These are phyloP conservation scores for Tenrec ecaudatus DNA, from an alignment of 2,113 vertebrate genomes.

Conservation along the genomic window DNA sequence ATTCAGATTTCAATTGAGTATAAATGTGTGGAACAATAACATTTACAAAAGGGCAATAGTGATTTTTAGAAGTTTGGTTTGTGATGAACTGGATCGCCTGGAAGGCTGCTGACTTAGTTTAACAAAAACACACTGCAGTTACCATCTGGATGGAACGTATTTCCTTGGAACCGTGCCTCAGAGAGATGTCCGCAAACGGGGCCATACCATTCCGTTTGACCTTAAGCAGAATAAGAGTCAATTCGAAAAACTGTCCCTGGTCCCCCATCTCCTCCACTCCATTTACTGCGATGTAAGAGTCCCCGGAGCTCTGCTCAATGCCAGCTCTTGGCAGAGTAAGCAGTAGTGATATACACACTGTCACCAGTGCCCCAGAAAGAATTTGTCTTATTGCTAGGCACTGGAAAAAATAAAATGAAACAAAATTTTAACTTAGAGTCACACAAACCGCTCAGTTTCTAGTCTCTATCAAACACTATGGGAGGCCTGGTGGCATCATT, in stretches of 20 bases:
- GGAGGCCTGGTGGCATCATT: too few relatives aligned
- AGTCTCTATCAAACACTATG: background rate
- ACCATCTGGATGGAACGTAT: conserved; percentile 20
- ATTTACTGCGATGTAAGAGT: background rate
- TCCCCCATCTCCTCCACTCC: background rate
- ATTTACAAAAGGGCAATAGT: background rate
- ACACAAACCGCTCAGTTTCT: background rate
- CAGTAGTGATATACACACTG: background rate
- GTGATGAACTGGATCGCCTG: background rate
- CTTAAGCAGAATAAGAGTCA: conserved; percentile 46
- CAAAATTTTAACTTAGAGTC: background rate
- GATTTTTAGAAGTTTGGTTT: background rate
- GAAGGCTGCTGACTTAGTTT: conserved; percentile 4
- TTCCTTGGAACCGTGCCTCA: conserved; percentile 21
- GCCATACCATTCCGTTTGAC: background rate
- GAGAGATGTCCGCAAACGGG: conserved; percentile 43
- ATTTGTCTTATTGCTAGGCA: background rate
- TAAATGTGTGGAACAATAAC: background rate
- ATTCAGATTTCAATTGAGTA: conserved; percentile 14
- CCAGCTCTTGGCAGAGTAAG: conserved; percentile 19
- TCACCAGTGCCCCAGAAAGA: background rate
- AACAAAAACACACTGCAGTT: conserved; percentile 39
- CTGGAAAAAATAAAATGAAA: background rate
- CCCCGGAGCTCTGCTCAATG: background rate
- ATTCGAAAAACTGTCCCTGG: conserved; percentile 48